Evolutionary conservation across 2,113 vertebrate species (phyloP).

Genomic region (Garra rufa): DNA sequence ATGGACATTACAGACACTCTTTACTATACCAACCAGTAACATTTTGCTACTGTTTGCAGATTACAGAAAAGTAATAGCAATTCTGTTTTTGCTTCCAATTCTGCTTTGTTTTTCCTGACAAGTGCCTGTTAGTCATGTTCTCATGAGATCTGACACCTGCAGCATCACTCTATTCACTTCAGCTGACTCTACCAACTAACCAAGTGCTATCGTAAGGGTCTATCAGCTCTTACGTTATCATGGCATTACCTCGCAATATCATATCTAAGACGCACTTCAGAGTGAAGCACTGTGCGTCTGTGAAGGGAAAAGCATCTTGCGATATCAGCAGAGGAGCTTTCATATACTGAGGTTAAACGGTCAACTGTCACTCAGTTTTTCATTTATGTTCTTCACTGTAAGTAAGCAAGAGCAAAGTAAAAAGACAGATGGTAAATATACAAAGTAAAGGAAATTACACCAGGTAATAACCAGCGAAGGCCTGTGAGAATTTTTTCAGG

Average conservation of each 20-base stretch:
- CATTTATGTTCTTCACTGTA: neutral
- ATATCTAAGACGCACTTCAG: neutral
- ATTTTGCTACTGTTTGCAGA: neutral
- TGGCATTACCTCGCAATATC: neutral
- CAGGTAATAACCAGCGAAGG: neutral
- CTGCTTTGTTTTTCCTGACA: neutral
- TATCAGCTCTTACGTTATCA: conserved; percentile 12
- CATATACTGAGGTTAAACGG: neutral
- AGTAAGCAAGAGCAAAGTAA: neutral
- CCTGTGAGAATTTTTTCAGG: neutral
- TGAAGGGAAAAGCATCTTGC: neutral
- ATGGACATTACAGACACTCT: neutral
- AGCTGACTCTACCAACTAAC: neutral
- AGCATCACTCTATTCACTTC: neutral
- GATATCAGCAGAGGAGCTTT: neutral
- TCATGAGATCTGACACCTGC: conserved; percentile 6
- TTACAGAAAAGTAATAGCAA: neutral
- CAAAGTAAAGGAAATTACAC: neutral
- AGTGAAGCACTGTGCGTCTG: neutral
- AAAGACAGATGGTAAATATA: neutral
- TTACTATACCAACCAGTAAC: neutral
- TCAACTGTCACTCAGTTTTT: conserved; percentile 1
- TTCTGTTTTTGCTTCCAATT: neutral
- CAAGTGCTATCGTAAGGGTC: neutral
- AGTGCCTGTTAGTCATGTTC: neutral